Conservation (phyloP, 2,797 vertebrate species). For the Alosa sapidissima region DNA sequence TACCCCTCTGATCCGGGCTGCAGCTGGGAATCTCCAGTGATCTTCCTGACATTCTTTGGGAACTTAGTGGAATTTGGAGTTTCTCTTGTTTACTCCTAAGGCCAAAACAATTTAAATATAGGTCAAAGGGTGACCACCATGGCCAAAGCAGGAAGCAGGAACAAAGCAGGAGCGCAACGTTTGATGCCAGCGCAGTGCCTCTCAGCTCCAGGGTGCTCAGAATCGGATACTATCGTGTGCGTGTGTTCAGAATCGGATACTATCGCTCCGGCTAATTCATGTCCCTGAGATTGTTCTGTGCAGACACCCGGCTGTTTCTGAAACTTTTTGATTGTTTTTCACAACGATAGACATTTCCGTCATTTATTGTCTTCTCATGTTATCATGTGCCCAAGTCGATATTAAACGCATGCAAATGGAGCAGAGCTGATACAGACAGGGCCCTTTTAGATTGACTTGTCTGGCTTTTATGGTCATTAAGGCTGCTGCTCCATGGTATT, state of each 20-base stretch:
- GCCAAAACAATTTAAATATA: neutral
- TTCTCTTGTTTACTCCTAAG: neutral
- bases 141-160: neutral
- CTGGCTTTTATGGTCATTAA: neutral
- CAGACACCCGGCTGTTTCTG: neutral
- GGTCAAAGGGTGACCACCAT: neutral
- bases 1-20: too few relatives aligned
- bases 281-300: neutral
- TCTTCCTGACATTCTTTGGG: neutral
- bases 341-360: neutral
- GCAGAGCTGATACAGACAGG: neutral
- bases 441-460: neutral
- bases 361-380: neutral
- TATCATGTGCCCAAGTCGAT: neutral
- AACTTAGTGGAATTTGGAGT: neutral
- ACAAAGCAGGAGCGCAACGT: neutral
- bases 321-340: neutral
- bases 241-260: too few relatives aligned
- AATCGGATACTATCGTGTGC: neutral
- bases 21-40: neutral
- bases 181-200: neutral
- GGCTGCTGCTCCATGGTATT: neutral
- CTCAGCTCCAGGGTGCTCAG: too few relatives aligned
- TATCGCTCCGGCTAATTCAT: neutral
- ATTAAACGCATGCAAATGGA: neutral